Conservation (phyloP, 2,888 invertebrate species). For the Glyphotaelius pellucidus region DNA sequence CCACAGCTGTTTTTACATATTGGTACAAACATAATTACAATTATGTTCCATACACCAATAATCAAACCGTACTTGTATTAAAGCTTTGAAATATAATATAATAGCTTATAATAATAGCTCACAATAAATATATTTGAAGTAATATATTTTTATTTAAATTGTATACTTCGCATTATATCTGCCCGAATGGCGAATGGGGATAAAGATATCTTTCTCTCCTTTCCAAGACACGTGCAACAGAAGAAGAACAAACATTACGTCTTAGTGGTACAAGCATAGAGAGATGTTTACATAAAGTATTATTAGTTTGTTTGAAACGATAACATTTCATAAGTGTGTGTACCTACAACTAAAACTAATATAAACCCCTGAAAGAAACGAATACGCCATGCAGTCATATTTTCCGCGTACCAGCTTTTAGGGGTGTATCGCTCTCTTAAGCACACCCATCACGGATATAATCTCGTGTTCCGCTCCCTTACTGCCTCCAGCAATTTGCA, state of each 20-base stretch:
- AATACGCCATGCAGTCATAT: neutral
- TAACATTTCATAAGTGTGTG: neutral
- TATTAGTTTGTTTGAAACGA: neutral
- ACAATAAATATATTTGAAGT: too few species aligned
- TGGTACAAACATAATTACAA: neutral
- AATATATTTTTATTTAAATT: too few species aligned
- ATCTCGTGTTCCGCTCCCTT: constrained; percentile 20
- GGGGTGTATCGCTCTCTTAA: neutral
- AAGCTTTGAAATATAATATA: neutral
- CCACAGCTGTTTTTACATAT: neutral
- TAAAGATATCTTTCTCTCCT: neutral
- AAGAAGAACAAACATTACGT: neutral
- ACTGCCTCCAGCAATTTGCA: constrained; percentile 23
- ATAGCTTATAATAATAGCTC: neutral
- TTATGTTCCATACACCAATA: neutral
- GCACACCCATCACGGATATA: constrained; percentile 10
- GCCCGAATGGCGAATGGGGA: too few species aligned
- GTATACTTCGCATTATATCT: too few species aligned
- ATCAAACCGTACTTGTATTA: neutral
- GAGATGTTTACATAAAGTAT: neutral
- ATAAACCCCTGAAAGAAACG: neutral
- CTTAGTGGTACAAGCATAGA: neutral
- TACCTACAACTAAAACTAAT: neutral
- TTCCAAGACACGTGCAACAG: neutral
- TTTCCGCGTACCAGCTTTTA: constrained; percentile 6